phyloP scores from a whole-genome alignment of 2,888 invertebrate genomes.

The Melipona bicolor region DNA sequence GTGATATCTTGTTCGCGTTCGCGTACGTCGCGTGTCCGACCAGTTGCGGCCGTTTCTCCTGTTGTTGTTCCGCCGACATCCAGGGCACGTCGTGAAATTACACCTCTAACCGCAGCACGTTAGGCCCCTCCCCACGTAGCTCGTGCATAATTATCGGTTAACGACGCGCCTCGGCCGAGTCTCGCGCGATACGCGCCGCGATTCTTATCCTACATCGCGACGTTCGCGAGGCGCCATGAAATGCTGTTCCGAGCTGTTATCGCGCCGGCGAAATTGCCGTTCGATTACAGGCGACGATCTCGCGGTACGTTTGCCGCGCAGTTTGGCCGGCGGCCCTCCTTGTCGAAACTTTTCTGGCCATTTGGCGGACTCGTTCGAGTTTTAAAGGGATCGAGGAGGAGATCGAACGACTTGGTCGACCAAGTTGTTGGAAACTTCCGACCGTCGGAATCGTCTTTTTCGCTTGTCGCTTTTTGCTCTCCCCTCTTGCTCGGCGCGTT shows the following conservation, averaged over 20 bases:
- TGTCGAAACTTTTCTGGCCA: not conserved
- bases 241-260: conserved; percentile 9
- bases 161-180: conserved; percentile 21
- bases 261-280: conserved; percentile 10
- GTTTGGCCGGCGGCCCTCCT: no score
- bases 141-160: conserved; percentile 47
- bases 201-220: conserved; percentile 43
- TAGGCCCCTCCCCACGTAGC: not conserved
- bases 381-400: not conserved
- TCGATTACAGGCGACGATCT: conserved; percentile 26
- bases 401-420: not conserved
- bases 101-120: not conserved
- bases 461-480: not conserved
- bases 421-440: not conserved
- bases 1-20: not conserved
- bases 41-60: conserved; percentile 8
- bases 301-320: not conserved
- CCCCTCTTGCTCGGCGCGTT: not conserved
- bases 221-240: conserved; percentile 10
- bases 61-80: not conserved
- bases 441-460: not conserved
- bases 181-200: conserved; percentile 54
- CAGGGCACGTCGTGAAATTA: conserved; percentile 36
- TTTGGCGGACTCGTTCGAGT: no score
- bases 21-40: conserved; percentile 24